Percentiles rank a stretch among this genome's conserved stretches.
phyloP scores from a whole-genome alignment of 2,113 vertebrate genomes.

The Oreochromis spilurus region DNA sequence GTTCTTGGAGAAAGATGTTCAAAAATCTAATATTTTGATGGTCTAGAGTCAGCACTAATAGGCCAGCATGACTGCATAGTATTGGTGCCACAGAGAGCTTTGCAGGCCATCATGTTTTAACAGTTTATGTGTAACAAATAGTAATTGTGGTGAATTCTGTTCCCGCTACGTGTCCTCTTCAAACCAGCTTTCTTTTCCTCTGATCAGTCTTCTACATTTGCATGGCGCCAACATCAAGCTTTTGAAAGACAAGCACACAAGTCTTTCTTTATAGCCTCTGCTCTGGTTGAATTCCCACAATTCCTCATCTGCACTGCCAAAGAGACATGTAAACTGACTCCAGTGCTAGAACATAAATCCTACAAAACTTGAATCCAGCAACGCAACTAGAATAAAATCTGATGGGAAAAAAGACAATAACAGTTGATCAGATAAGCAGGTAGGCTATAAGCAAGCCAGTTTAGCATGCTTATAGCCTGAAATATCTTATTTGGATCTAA shows the following conservation, averaged over 20 bases:
- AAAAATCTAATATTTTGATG: background rate
- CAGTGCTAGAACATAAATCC: accelerated
- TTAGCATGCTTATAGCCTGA: background rate
- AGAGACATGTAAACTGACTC: background rate
- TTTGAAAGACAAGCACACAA: background rate
- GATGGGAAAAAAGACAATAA: background rate
- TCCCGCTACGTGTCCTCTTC: background rate
- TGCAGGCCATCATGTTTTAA: background rate
- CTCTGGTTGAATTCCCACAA: accelerated
- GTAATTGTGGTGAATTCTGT: background rate
- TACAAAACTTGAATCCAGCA: background rate
- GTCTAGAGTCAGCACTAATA: background rate
- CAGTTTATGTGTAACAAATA: background rate
- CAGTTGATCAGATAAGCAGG: background rate
- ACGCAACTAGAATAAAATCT: background rate
- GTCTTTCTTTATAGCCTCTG: background rate
- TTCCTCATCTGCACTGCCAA: background rate
- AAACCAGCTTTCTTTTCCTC: accelerated
- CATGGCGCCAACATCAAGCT: background rate
- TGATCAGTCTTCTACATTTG: background rate
- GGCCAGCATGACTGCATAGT: accelerated
- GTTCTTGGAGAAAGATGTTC: background rate
- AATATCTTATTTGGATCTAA: background rate
- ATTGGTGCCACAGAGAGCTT: background rate
- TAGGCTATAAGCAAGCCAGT: background rate